Base-by-base conservation (phyloP, 2,113 vertebrate species). In the Amphiprion percula region DNA sequence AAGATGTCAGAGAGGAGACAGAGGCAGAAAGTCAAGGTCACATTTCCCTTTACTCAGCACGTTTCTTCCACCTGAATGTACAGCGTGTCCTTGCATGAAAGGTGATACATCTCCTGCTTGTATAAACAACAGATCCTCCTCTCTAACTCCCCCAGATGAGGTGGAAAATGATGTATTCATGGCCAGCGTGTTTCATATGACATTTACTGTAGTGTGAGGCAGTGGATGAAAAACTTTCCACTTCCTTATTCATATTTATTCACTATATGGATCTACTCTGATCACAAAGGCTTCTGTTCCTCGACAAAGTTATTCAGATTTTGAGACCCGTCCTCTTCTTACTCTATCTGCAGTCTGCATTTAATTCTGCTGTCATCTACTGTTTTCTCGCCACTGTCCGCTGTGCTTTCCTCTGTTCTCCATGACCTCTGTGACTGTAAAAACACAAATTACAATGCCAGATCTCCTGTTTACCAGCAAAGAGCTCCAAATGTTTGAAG, bases 1-100 rank as follows among this genome's bases (percentile, higher is more conserved):
- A 65, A 69, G 55, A 24, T 53, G 47, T 55, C 12, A 17, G 30
- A 28, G 14, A 30, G 52, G 52, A 41, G 37, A 47, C 9, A 26
- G 33, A 77, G 19, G 19, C 46, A 69, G 46, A 75, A 72, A 68
- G 78, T 79, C 80, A 87, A 92, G 91, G 88, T 93, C 81, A 87
- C 15, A 41, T 90, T 85, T 85, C 44, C 24, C 63, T 87, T 37
- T 63, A 17, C 73, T 85, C 85, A 87, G 91, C 85, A 72, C 1
- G 2, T 79, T 80, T 74, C 12, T 37, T 85, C 53, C 65, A 84
- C 65, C 53, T 74, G 61, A 81, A 12, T 77, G 78, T 63, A 56
- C 74, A 26, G 60, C 1, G 14, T 73, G 92, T 85, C 83, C 83
- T 87, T 83, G 78, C 19, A 39, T 1, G 4, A 65, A 56, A 70